Evolutionary conservation across 2,113 vertebrate genomes (phyloP).

Genomic region (Phainopepla nitens): DNA sequence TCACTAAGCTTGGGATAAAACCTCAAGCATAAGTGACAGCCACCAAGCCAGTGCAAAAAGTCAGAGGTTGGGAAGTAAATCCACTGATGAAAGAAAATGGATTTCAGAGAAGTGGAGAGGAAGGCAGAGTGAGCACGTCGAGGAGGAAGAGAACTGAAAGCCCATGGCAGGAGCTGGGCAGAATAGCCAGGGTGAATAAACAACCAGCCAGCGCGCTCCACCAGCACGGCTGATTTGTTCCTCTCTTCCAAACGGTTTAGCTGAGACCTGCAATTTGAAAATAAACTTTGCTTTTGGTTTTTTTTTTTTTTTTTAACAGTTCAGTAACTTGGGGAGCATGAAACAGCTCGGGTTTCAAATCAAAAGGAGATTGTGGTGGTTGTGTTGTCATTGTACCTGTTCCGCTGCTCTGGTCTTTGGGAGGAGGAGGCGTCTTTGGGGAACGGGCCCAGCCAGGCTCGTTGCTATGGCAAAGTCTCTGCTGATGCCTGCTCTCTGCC

Average conservation of each 20-base stretch:
- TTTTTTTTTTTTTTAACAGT: slow-evolving; percentile 36
- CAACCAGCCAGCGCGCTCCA: not conserved
- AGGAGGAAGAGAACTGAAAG: not conserved
- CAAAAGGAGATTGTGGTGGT: not conserved
- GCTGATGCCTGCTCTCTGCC: slow-evolving; percentile 38
- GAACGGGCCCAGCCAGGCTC: slow-evolving; percentile 42
- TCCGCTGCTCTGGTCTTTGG: slow-evolving; percentile 46
- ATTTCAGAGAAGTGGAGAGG: not conserved
- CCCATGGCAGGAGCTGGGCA: not conserved
- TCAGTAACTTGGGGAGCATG: slow-evolving; percentile 21
- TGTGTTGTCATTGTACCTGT: slow-evolving; percentile 37
- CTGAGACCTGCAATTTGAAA: not conserved
- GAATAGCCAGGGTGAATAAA: not conserved
- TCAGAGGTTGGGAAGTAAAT: not conserved
- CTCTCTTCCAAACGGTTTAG: not conserved
- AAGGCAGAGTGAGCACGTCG: not conserved
- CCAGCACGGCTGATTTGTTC: not conserved
- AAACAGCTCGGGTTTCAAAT: not conserved
- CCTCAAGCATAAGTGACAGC: not conserved
- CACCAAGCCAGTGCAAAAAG: not conserved
- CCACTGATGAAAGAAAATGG: not conserved
- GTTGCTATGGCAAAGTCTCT: slow-evolving; percentile 63
- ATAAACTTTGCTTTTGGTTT: slow-evolving; percentile 44
- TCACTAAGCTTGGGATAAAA: not conserved
- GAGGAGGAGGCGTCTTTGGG: slow-evolving; percentile 53